phyloP scores from a whole-genome alignment of 23 tunicate species.

The Trididemnum nubilum region DNA sequence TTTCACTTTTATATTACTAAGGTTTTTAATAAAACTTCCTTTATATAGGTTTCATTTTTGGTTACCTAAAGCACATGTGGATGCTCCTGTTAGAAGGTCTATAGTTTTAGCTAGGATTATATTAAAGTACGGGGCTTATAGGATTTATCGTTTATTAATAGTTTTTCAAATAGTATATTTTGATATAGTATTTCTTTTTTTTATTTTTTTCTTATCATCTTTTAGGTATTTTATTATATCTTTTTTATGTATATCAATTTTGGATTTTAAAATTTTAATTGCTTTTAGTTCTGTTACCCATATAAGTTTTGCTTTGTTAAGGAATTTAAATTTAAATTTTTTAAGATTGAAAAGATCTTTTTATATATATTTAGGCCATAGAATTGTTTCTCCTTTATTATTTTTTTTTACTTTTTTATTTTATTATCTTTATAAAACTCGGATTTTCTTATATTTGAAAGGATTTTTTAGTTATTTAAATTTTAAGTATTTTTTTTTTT shows the following conservation, averaged over 20 bases:
- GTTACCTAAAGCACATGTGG: conserved; percentile 34
- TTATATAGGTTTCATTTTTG: not conserved
- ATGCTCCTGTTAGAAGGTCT: conserved; percentile 29
- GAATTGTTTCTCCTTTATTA: not conserved
- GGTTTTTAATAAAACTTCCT: conserved; percentile 9
- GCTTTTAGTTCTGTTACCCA: conserved; percentile 30
- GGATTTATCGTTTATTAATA: not conserved
- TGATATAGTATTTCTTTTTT: not conserved
- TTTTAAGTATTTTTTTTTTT: not conserved
- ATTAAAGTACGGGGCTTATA: conserved; percentile 1
- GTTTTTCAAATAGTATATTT: not conserved
- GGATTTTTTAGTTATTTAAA: not conserved
- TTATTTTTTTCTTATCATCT: not conserved
- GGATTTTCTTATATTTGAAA: not conserved
- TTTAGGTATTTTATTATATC: not conserved
- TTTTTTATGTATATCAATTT: not conserved
- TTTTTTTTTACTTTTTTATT: not conserved
- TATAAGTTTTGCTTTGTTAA: conserved; percentile 12
- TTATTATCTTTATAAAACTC: not conserved
- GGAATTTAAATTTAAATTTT: not conserved
- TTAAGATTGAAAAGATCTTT: not conserved
- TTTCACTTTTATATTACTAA: not conserved
- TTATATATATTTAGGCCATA: conserved; percentile 4
- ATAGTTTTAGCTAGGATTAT: conserved; percentile 28
- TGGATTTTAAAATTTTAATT: conserved; percentile 6